These are phyloP conservation scores for Enteromius argenteus DNA, from an alignment of 2,797 vertebrate genomes.

Conservation along the genomic window DNA sequence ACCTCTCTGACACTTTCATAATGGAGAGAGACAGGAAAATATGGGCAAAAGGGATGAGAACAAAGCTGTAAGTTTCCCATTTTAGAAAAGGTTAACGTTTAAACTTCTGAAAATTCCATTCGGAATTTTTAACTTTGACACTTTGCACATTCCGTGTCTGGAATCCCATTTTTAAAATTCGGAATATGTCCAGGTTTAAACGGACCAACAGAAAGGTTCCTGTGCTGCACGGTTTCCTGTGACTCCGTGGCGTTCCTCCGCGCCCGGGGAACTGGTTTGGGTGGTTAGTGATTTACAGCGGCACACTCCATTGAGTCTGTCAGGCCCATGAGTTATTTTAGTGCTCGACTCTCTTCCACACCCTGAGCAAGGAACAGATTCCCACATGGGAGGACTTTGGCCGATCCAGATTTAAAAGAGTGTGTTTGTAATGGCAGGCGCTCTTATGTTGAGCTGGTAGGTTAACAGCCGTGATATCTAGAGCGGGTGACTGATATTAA, in stretches of 20 bases:
- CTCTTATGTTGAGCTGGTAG: not conserved
- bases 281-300: constrained; percentile 9
- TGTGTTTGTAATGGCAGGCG: not conserved
- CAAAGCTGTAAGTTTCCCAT: not conserved
- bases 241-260: not conserved
- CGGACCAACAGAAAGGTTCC: not conserved
- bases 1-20: not conserved
- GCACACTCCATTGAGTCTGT: not conserved
- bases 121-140: not conserved
- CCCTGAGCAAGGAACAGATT: constrained; percentile 12
- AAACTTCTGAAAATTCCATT: not conserved
- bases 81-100: not conserved
- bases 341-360: not conserved
- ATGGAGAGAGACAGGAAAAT: not conserved
- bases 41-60: not conserved
- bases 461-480: not conserved
- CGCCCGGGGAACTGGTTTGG: constrained; percentile 45
- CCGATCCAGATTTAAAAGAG: constrained; percentile 1
- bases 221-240: not conserved
- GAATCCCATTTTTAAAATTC: not conserved
- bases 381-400: constrained; percentile 5
- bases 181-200: not conserved
- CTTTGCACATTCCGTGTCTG: not conserved
- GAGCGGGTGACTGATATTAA: not conserved
- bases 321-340: not conserved